These are phyloP conservation scores for Macrotis lagotis DNA, from an alignment of 2,113 vertebrate genomes.

Conservation along the genomic window DNA sequence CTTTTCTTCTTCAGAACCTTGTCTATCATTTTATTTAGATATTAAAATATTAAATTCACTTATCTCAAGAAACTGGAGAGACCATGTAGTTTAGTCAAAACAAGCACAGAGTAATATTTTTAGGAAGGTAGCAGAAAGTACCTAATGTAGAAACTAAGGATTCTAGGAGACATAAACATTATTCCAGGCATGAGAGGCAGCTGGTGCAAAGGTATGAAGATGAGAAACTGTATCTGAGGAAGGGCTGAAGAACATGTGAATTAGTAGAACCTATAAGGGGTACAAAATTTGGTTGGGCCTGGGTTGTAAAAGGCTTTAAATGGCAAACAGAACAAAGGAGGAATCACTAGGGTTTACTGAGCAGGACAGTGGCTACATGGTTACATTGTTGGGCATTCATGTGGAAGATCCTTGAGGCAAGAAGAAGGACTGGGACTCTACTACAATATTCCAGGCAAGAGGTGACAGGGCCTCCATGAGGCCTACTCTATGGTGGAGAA, in stretches of 20 bases:
- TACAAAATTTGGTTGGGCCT: not conserved
- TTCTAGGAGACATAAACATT: not conserved
- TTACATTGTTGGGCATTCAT: no score
- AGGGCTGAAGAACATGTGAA: not conserved
- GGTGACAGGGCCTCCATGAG: no score
- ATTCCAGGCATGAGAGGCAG: not conserved
- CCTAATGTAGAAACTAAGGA: not conserved
- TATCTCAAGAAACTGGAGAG: not conserved
- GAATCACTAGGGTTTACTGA: no score
- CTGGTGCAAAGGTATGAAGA: not conserved
- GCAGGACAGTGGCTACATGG: no score
- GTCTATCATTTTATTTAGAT: not conserved
- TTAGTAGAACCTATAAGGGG: not conserved
- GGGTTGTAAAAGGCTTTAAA: not conserved
- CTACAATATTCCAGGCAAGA: no score
- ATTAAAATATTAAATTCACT: no score
- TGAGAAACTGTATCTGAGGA: not conserved
- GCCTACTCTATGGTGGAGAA: no score
- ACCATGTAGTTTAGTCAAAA: not conserved
- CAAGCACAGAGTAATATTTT: not conserved
- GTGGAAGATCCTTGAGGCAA: no score
- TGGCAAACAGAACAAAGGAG: no score
- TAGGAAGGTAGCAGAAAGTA: not conserved
- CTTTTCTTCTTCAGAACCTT: not conserved
- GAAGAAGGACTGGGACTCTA: no score